These are phyloP conservation scores for Cyrtodaria siliqua DNA, from an alignment of 2,888 invertebrate species.

Conservation along the genomic window DNA sequence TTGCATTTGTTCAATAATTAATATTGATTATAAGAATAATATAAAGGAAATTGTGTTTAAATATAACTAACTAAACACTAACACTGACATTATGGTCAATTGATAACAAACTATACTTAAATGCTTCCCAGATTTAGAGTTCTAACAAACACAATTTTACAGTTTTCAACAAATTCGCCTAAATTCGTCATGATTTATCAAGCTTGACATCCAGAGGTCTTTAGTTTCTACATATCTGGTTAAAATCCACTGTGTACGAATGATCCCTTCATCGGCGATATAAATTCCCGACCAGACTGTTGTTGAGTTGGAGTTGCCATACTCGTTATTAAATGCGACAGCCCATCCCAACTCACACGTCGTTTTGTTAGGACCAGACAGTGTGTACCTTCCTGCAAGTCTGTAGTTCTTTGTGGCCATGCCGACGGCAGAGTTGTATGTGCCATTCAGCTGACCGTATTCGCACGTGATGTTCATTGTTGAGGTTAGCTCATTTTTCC, in stretches of 20 bases:
- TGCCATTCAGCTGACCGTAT: slow-evolving; percentile 1
- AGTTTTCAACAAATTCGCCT: too few species aligned
- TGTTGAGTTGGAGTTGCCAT: slow-evolving; percentile 22
- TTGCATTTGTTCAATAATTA: too few species aligned
- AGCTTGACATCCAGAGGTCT: slow-evolving; percentile 3
- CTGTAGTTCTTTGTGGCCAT: slow-evolving; percentile 5
- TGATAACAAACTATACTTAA: too few species aligned
- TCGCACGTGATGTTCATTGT: neutral
- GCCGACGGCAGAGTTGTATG: slow-evolving; percentile 21
- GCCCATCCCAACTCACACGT: slow-evolving; percentile 8
- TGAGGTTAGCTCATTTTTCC: slow-evolving; percentile 23
- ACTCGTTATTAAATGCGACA: slow-evolving; percentile 23
- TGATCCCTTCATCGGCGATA: slow-evolving; percentile 5
- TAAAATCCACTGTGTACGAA: slow-evolving; percentile 22
- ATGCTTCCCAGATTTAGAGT: too few species aligned
- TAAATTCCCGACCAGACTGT: slow-evolving; percentile 12
- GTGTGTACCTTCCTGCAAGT: slow-evolving; percentile 22
- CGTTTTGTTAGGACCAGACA: neutral
- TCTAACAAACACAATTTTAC: too few species aligned
- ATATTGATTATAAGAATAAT: too few species aligned
- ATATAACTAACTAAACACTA: too few species aligned
- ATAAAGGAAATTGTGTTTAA: too few species aligned
- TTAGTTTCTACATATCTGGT: neutral
- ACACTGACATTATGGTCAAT: too few species aligned
- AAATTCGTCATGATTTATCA: too few species aligned